Evolutionary conservation across 2,888 invertebrate genomes (phyloP).

Genomic region (Pachycephus smyrnensis): DNA sequence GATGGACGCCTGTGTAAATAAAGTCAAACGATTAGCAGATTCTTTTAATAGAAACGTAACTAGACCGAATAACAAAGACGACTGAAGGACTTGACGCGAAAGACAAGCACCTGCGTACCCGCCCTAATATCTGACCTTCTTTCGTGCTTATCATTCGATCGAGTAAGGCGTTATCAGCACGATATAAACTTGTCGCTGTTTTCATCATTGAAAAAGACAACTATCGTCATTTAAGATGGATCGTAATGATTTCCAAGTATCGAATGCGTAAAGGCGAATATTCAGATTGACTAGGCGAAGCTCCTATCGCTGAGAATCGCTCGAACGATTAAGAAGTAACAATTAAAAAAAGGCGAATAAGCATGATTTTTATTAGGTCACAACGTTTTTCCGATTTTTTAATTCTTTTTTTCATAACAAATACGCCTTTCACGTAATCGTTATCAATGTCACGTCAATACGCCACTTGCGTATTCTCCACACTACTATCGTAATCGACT

Average conservation of each 20-base stretch:
- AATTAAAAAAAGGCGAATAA: too few species aligned
- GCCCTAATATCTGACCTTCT: too few species aligned
- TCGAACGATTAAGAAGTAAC: not conserved
- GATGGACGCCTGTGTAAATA: too few species aligned
- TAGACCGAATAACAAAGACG: too few species aligned
- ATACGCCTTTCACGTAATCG: accelerated
- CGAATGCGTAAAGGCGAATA: not conserved
- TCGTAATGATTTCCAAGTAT: not conserved
- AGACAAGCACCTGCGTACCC: too few species aligned
- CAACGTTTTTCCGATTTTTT: not conserved
- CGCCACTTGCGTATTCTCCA: not conserved
- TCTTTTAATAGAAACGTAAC: too few species aligned
- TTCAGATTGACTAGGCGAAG: not conserved
- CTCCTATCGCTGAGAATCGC: not conserved
- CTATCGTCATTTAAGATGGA: not conserved
- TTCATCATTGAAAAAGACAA: not conserved
- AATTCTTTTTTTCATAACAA: not conserved
- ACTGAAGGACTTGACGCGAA: too few species aligned
- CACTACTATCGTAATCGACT: not conserved
- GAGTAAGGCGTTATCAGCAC: not conserved
- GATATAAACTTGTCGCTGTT: not conserved
- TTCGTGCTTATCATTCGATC: not conserved
- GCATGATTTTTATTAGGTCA: too few species aligned
- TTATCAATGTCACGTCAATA: not conserved
- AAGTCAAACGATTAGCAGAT: too few species aligned